A percentile compares a stretch with the other conserved stretches of the same genome.
These are phyloP conservation scores for Chloroceryle inda DNA, from an alignment of 2,797 vertebrate species.

Conservation along the genomic window DNA sequence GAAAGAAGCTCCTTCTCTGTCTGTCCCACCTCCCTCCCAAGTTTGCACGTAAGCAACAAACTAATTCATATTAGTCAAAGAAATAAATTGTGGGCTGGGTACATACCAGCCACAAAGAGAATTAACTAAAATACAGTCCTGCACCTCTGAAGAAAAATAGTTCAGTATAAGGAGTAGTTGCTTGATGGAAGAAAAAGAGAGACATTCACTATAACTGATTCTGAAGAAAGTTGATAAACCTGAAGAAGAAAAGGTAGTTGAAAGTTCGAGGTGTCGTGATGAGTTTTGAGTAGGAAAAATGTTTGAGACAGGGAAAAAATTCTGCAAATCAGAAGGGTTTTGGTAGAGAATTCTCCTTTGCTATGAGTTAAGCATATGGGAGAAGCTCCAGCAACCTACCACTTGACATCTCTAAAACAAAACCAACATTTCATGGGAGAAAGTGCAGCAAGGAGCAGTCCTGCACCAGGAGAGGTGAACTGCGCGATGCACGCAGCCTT, in stretches of 20 bases:
- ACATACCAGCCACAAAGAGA: neutral
- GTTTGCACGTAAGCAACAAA: neutral
- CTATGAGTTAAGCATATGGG: neutral
- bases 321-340: neutral
- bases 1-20: neutral
- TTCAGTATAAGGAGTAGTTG: neutral
- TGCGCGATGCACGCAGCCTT: accelerated
- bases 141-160: neutral
- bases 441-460: neutral
- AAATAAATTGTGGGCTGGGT: neutral
- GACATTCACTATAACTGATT: neutral
- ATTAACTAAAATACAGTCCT: neutral
- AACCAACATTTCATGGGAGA: neutral
- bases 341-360: neutral
- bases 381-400: neutral
- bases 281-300: neutral
- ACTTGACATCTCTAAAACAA: neutral
- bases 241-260: neutral
- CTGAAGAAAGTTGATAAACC: neutral
- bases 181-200: neutral
- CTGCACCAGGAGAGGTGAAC: neutral
- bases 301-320: neutral
- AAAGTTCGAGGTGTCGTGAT: neutral
- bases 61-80: neutral
- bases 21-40: neutral